phyloP scores from a whole-genome alignment of 2,113 vertebrate species.

The Phylloscopus trochiloides region DNA sequence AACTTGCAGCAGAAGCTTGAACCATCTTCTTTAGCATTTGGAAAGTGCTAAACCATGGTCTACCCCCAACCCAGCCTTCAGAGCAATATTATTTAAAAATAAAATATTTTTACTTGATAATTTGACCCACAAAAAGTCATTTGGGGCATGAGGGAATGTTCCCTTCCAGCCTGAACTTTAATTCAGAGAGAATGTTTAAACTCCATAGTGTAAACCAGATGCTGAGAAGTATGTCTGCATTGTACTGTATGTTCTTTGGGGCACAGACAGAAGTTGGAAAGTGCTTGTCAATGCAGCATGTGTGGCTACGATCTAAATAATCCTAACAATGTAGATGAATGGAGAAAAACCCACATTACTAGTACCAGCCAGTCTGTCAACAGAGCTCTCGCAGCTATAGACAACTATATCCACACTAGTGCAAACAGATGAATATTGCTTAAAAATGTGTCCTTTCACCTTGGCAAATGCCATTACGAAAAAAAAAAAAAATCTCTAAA shows the following conservation, averaged over 20 bases:
- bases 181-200: conserved; percentile 50
- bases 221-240: neutral
- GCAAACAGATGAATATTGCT: neutral
- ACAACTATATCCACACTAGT: neutral
- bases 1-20: conserved; percentile 23
- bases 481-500: neutral
- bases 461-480: neutral
- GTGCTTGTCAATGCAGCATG: neutral
- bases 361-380: neutral
- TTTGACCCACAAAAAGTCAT: conserved; percentile 49
- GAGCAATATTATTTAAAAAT: conserved; percentile 30
- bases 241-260: neutral
- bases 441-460: neutral
- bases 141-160: conserved; percentile 34
- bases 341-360: neutral
- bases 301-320: neutral
- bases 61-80: neutral
- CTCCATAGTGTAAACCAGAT: conserved; percentile 43
- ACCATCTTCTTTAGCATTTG: neutral
- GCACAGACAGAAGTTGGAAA: neutral
- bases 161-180: conserved; percentile 13
- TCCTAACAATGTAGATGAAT: neutral
- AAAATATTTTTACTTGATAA: conserved; percentile 42
- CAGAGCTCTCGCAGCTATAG: neutral
- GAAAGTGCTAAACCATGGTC: conserved; percentile 7